Evolutionary conservation across 2,888 invertebrate species (phyloP).

Genomic region (Teinopalpus imperialis): DNA sequence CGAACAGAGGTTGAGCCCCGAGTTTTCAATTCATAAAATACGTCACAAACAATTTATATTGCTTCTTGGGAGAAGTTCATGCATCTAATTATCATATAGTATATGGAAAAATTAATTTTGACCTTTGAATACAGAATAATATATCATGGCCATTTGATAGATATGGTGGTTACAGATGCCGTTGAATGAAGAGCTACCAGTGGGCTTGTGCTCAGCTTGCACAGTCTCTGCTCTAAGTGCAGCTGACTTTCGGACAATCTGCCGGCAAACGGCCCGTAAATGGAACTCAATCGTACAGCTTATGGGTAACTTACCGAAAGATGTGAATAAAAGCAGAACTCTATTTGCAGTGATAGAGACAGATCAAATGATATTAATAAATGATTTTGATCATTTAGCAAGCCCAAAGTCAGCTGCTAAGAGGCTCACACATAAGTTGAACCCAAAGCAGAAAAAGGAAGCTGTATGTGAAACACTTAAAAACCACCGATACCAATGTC

Average conservation of each 20-base stretch:
- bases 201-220: slow-evolving; percentile 59
- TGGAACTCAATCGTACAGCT: slow-evolving; percentile 53
- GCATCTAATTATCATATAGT: no score
- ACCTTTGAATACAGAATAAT: background rate
- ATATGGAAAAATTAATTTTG: no score
- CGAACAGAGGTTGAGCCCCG: no score
- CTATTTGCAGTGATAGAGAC: slow-evolving; percentile 46
- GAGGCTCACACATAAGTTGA: slow-evolving; percentile 18
- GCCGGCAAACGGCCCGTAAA: slow-evolving; percentile 43
- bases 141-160: slow-evolving; percentile 60
- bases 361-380: slow-evolving; percentile 42
- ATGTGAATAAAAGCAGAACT: slow-evolving; percentile 24
- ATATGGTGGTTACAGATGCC: slow-evolving; percentile 68
- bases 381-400: slow-evolving; percentile 29
- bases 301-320: slow-evolving; percentile 42
- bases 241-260: slow-evolving; percentile 54
- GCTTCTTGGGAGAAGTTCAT: no score
- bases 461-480: slow-evolving; percentile 24
- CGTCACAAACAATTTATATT: no score
- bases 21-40: no score
- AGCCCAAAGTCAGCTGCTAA: slow-evolving; percentile 22
- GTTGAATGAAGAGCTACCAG: slow-evolving; percentile 55
- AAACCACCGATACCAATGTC: slow-evolving; percentile 46
- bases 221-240: slow-evolving; percentile 50
- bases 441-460: background rate